Conservation (phyloP, 2,797 vertebrate species). For the Lindbergichthys nudifrons region DNA sequence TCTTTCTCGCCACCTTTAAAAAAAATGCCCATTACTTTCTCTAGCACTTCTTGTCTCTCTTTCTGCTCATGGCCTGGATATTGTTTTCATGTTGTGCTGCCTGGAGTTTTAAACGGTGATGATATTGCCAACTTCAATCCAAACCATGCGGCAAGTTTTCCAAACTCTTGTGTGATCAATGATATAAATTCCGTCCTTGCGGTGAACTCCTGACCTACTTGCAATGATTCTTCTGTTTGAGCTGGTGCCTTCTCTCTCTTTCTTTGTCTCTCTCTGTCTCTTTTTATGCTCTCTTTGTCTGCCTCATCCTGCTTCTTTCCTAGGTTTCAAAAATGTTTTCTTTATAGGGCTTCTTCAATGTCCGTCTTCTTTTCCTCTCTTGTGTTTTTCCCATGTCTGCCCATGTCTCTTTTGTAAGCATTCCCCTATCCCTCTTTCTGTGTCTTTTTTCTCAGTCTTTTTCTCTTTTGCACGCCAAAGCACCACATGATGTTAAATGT, state of each 20-base stretch:
- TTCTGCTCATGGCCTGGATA: neutral
- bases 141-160: slow-evolving; percentile 16
- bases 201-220: slow-evolving; percentile 73
- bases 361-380: slow-evolving; percentile 15
- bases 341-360: slow-evolving; percentile 30
- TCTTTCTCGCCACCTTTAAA: neutral
- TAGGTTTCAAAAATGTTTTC: slow-evolving; percentile 27
- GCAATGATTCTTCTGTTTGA: slow-evolving; percentile 64
- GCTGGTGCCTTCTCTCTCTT: slow-evolving; percentile 27
- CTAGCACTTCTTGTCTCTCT: neutral
- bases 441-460: slow-evolving; percentile 13
- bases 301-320: slow-evolving; percentile 32
- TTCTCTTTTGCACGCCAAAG: slow-evolving; percentile 42
- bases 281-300: slow-evolving; percentile 49
- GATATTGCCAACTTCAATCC: neutral
- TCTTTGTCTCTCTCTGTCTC: slow-evolving; percentile 42
- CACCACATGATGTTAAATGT: slow-evolving; percentile 70
- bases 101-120: slow-evolving; percentile 13
- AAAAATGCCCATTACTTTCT: neutral
- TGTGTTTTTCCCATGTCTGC: slow-evolving; percentile 14
- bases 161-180: slow-evolving; percentile 18
- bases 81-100: neutral
- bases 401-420: slow-evolving; percentile 39
- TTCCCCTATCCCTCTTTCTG: slow-evolving; percentile 27
- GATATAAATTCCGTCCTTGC: slow-evolving; percentile 8